Percentiles rank a stretch among this genome's conserved stretches.
Evolutionary conservation across 37 sponge, comb jelly and placozoan species (phyloP).

Genomic region (Amphimedon queenslandica): DNA sequence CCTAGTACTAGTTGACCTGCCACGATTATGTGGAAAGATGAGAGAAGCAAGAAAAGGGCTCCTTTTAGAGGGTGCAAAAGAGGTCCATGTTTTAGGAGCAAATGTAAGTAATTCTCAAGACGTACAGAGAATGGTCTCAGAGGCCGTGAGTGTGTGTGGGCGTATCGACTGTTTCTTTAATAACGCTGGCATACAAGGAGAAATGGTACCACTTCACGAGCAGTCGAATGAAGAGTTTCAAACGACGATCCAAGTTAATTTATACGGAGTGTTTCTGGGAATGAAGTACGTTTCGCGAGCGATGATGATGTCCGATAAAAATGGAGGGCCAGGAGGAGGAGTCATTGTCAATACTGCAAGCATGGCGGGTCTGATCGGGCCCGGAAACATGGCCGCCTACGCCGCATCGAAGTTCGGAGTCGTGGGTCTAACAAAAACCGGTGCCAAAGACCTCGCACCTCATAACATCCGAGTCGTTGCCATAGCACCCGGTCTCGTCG

Average conservation of each 20-base stretch:
- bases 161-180: slow-evolving; percentile 72
- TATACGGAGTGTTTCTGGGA: slow-evolving; percentile 66
- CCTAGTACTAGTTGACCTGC: slow-evolving; percentile 69
- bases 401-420: slow-evolving; percentile 85
- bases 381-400: slow-evolving; percentile 82
- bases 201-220: slow-evolving; percentile 44
- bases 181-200: slow-evolving; percentile 86
- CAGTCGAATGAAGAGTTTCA: slow-evolving; percentile 33
- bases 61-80: slow-evolving; percentile 11
- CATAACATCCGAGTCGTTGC: slow-evolving; percentile 77
- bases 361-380: slow-evolving; percentile 75
- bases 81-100: slow-evolving; percentile 3
- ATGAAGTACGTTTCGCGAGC: slow-evolving; percentile 58
- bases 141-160: slow-evolving; percentile 29
- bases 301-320: slow-evolving; percentile 37
- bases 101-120: slow-evolving; percentile 65
- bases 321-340: no score
- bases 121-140: slow-evolving; percentile 40
- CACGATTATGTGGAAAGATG: slow-evolving; percentile 12
- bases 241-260: slow-evolving; percentile 51
- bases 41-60: slow-evolving; percentile 27
- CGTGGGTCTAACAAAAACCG: slow-evolving; percentile 73
- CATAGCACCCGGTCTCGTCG: slow-evolving; percentile 74
- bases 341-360: slow-evolving; percentile 89
- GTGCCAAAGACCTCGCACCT: slow-evolving; percentile 78